Evolutionary conservation across 2,113 vertebrate genomes (phyloP).

Genomic region (Saimiri boliviensis): DNA sequence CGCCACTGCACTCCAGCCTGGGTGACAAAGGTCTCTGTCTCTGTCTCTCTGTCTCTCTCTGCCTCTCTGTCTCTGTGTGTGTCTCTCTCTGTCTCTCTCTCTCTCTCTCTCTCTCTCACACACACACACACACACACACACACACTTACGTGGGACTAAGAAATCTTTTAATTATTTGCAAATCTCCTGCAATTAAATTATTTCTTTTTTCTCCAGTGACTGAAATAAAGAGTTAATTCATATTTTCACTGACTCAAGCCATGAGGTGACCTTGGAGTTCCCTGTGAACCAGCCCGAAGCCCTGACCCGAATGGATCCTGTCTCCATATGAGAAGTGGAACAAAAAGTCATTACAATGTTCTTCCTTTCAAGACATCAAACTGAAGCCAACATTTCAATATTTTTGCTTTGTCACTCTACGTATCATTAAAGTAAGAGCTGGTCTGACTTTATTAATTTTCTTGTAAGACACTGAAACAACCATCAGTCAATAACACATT

Average conservation of each 20-base stretch:
- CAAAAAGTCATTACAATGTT: background rate
- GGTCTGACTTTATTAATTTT: background rate
- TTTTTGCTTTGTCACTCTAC: background rate
- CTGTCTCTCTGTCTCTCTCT: too few relatives aligned
- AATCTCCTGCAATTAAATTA: background rate
- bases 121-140: too few relatives aligned
- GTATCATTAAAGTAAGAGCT: background rate
- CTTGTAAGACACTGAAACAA: background rate
- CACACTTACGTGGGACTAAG: background rate
- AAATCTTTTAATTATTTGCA: background rate
- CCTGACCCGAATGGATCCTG: background rate
- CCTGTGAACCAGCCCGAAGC: background rate
- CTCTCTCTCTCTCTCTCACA: too few relatives aligned
- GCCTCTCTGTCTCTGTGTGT: too few relatives aligned
- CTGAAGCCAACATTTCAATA: background rate
- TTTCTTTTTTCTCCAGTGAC: background rate
- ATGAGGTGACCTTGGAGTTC: background rate
- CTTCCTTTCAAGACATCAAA: background rate
- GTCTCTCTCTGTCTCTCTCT: too few relatives aligned
- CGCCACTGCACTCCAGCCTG: too few relatives aligned
- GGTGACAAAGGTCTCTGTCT: too few relatives aligned
- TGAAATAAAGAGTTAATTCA: conserved; percentile 2
- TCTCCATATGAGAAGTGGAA: background rate
- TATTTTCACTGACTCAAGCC: background rate
- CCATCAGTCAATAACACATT: background rate